Evolutionary conservation across 2,797 vertebrate genomes (phyloP), one percentile per base, ranked within the genome.

Genomic region (Manis javanica): DNA sequence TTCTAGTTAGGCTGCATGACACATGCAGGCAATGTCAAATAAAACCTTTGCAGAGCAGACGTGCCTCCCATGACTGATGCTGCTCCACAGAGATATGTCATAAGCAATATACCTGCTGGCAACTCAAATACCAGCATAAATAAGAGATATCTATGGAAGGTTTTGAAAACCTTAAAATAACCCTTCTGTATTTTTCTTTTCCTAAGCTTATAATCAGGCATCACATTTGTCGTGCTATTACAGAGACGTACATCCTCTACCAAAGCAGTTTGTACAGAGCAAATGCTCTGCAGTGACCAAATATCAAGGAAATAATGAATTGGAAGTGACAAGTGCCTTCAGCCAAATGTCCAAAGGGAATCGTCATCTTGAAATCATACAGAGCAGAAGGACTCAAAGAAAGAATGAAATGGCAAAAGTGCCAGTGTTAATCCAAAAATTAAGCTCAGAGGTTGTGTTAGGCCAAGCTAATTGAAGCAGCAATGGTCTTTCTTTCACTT

Each of bases 251-350:
- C 18, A 57, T 78, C 19, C 34, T 94, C 77, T 86, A 72, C 83
- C 63, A 83, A 95, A 92, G 49, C 49, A 8, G 7, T 57, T 39
- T 90, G 51, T 69, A 37, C 24, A 34, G 57, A 82, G 79, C 87
- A 96, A 75, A 96, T 93, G 53, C 16, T 94, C 55, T 74, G 51
- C 72, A 69, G 26, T 93, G 79, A 96, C 68, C 39, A 87, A 93
- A 93, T 88, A 94, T 75, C 72, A 91, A 93, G 79, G n/a, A 96
- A 91, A 95, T 93, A 95, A 90, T 90, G 49, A 94, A 98, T 93
- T 96, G 79, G 68, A 97, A 97, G 87, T 97, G 96, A 96, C 84
- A 96, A 86, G 72, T 90, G 84, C 96, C 95, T 92, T 97, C 72
- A 97, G 96, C 84, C 94, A 92, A 83, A 97, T 91, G 68, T 94